Percentiles rank a stretch among this genome's conserved stretches.
phyloP scores from a whole-genome alignment of 92 coral and sea anemone genomes.

The Virgularia gustaviana region DNA sequence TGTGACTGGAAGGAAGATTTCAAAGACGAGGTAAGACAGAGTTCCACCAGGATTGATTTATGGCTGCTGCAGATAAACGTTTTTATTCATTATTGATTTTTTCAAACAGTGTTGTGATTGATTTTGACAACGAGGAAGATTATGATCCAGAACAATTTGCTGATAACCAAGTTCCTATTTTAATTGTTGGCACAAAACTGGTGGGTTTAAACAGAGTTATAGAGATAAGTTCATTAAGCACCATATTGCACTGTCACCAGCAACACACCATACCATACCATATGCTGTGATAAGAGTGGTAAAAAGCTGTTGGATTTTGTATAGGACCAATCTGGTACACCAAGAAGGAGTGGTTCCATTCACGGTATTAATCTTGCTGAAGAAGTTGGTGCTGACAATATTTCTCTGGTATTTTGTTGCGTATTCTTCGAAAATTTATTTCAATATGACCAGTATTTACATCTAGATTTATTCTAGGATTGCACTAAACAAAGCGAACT shows the following conservation, averaged over 20 bases:
- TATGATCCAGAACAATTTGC: conserved; percentile 96
- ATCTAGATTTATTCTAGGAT: conserved; percentile 32
- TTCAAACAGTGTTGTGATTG: conserved; percentile 43
- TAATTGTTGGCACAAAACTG: conserved; percentile 88
- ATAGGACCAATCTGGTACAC: conserved; percentile 78
- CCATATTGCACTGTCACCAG: no score
- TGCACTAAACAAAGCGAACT: conserved; percentile 69
- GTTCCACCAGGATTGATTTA: conserved; percentile 65
- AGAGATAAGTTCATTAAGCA: no score
- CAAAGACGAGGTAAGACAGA: conserved; percentile 13
- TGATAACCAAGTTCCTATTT: conserved; percentile 86
- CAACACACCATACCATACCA: no score
- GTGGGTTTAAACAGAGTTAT: no score
- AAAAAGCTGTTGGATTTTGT: no score
- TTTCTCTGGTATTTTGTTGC: conserved; percentile 62
- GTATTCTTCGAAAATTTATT: not conserved
- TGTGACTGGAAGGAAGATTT: no score
- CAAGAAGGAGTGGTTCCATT: conserved; percentile 65
- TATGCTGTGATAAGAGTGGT: no score
- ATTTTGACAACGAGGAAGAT: conserved; percentile 69
- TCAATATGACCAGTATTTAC: not conserved
- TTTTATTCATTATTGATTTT: no score
- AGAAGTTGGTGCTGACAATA: conserved; percentile 94
- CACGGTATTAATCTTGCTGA: conserved; percentile 82
- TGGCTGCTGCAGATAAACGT: no score